Evolutionary conservation across 2,888 invertebrate species (phyloP).

Genomic region (Tetramorium bicarinatum): DNA sequence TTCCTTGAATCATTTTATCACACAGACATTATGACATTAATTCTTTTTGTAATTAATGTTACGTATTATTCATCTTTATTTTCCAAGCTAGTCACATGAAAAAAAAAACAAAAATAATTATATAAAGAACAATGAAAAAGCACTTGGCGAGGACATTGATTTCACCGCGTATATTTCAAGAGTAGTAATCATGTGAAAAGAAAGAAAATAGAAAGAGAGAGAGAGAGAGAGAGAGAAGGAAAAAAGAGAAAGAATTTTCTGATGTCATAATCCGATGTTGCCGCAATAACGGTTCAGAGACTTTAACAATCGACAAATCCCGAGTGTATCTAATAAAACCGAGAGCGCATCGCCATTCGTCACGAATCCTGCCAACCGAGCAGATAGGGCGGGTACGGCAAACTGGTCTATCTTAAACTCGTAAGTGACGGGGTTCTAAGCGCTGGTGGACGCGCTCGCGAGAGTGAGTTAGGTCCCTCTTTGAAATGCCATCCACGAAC

Average conservation of each 20-base stretch:
- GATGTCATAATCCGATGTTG: slow-evolving; percentile 20
- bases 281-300: slow-evolving; percentile 3
- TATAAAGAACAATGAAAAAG: not conserved
- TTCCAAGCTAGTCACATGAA: not conserved
- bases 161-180: not conserved
- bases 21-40: not conserved
- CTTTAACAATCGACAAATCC: slow-evolving; percentile 25
- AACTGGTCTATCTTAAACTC: slow-evolving; percentile 50
- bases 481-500: slow-evolving; percentile 72
- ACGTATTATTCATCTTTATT: not conserved
- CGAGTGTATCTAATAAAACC: slow-evolving; percentile 40
- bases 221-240: too few species aligned
- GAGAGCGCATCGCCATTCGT: slow-evolving; percentile 33
- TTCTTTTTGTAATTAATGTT: not conserved
- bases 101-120: not conserved
- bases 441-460: slow-evolving; percentile 2
- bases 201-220: not conserved
- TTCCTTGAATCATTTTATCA: not conserved
- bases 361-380: slow-evolving; percentile 22
- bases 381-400: slow-evolving; percentile 20
- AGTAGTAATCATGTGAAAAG: not conserved
- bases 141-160: not conserved
- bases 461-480: slow-evolving; percentile 47
- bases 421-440: slow-evolving; percentile 48
- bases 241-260: not conserved